Evolutionary conservation across 37 sponge, comb jelly and placozoan genomes (phyloP), one percentile per base, ranked within the genome.

Genomic region (Crambe crambe): DNA sequence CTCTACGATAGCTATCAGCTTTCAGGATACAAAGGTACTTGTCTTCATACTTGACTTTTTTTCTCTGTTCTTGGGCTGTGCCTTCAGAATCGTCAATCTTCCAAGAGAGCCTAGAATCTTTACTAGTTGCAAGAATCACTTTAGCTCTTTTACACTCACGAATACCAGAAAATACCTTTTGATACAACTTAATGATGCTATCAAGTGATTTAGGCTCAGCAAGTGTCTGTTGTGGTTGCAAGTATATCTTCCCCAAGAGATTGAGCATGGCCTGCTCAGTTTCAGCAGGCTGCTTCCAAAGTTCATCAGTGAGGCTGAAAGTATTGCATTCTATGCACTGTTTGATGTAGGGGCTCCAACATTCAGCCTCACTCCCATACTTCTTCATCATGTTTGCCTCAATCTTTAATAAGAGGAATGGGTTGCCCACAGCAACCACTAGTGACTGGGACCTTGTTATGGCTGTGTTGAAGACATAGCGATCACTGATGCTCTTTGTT

Each of bases 381-480:
- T 64, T 75, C 2, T 83, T 21, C 20, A 26, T 58, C 51, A 87
- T 71, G 21, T 31, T 15, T 37, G 79, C 35, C 66, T 91, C 92
- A 23, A 64, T 64, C 23, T 61, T 38, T 2, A 91, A 75, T 1
- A 91, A 65, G 38, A 77, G 60, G 71, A 87, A 87, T 0, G 92
- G 92, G 39, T 91, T 91, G 4, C 92, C 92, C 34, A 86, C 80
- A 56, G 61, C 72, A 25, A 91, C 88, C 42, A 91, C 88, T 15
- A 91, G 80, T n/a, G 83, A 86, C 71, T 83, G 72, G 10, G 89
- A 74, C 54, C 91, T 77, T 37, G 91, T 90, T 8, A 90, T 59
- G 22, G 84, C 81, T 27, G 92, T 92, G 72, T 92, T 92, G 54
- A 92, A 92, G 15, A 82, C 83, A 61, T 80, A 79, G 17, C 59